Base-by-base conservation (phyloP, 2,797 vertebrate species). In the Pitangus sulphuratus region DNA sequence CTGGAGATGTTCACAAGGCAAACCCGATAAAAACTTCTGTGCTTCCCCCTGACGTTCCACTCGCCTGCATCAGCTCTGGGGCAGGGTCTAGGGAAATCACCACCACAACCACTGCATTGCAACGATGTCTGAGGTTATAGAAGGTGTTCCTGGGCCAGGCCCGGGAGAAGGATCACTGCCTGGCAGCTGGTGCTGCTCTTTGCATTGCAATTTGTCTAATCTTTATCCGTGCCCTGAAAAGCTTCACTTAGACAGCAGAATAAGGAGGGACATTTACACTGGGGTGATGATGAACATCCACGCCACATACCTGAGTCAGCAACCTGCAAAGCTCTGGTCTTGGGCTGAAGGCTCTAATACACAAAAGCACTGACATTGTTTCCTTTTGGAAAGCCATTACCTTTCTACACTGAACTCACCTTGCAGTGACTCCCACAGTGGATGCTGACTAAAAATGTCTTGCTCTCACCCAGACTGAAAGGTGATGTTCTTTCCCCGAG, bases 381-480 rank as follows among this genome's bases (percentile, higher is more conserved):
- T 51, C 11, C 15, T 56, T 25, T 12, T 45, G 35, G 21, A 53
- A 75, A 58, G 33, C 53, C 31, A 15, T 21, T 51, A 15, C 31
- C 35, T 44, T 58, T 21, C 50, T 15, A 16, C 1, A 1, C 58
- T 20, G 53, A 92, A 70, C 69, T 61, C 25, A 1, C 70, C 70
- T 58, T 9, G 7, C 62, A 30, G 1, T 0, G 1, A 37, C 8
- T 54, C 65, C 60, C 30, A 15, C 1, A 12, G 13, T 11, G 11
- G 9, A 7, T 31, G 70, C 19, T 57, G 70, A 64, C 18, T 47
- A 48, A 42, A 28, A 12, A 44, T 4, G 26, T 21, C 47, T 44
- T 21, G 26, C 64, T 66, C 30, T 45, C 45, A 39, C 33, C 57
- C 31, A 26, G 56, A 62, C 61, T 66, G 51, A 58, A 57, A 79